These are phyloP conservation scores for Danio jaintianensis DNA, from an alignment of 2,797 vertebrate genomes.

Conservation along the genomic window DNA sequence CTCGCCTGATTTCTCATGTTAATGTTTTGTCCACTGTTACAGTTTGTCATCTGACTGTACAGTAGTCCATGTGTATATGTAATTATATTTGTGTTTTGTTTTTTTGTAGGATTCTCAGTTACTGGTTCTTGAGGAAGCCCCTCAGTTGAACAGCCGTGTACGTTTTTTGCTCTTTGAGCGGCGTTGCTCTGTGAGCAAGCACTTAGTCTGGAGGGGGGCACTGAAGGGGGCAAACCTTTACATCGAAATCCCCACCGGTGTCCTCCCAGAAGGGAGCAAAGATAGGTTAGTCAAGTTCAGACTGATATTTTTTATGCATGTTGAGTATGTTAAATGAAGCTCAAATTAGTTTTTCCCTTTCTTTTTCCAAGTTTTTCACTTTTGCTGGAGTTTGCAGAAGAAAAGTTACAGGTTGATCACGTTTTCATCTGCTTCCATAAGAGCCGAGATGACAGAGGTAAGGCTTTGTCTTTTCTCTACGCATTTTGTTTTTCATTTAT, in stretches of 20 bases:
- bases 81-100: fast-evolving
- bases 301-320: not conserved
- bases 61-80: not conserved
- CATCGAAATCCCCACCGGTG: constrained; percentile 91
- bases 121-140: constrained; percentile 93
- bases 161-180: constrained; percentile 92
- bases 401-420: constrained; percentile 90
- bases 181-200: constrained; percentile 86
- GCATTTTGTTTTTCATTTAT: not conserved
- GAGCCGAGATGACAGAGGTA: constrained; percentile 94
- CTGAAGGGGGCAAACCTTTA: constrained; percentile 90
- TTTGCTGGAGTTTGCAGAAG: constrained; percentile 95
- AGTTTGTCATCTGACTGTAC: not conserved
- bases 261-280: constrained; percentile 96
- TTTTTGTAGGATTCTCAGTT: constrained; percentile 94
- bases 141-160: constrained; percentile 81
- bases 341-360: not conserved
- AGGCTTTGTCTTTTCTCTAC: constrained; percentile 28
- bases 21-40: not conserved
- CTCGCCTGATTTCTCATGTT: constrained; percentile 10
- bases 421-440: constrained; percentile 98
- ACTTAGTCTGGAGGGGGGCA: constrained; percentile 89
- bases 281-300: constrained; percentile 81
- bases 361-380: constrained; percentile 85
- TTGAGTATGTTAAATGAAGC: not conserved